A percentile compares a stretch with the other conserved stretches of the same genome.
Conservation (phyloP, 2,888 invertebrate species). For the Pomacea canaliculata region DNA sequence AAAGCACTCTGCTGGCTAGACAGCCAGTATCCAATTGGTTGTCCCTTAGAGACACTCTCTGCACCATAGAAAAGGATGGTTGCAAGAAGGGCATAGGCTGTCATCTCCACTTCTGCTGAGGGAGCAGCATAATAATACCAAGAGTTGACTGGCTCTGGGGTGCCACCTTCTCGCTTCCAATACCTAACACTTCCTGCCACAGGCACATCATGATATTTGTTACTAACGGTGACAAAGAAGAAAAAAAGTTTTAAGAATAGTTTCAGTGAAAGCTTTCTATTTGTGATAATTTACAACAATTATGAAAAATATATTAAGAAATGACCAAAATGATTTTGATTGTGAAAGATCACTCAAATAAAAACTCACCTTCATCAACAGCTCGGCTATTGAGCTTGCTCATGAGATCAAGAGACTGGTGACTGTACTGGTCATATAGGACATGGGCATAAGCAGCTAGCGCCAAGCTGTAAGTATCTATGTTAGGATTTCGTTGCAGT, state of each 20-base stretch:
- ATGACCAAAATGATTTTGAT: background rate
- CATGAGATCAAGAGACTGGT: constrained; percentile 34
- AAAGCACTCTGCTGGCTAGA: constrained; percentile 80
- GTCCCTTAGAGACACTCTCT: constrained; percentile 63
- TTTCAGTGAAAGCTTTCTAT: no score
- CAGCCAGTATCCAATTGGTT: constrained; percentile 81
- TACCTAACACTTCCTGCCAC: constrained; percentile 77
- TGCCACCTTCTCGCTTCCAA: constrained; percentile 75
- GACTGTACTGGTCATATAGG: constrained; percentile 37
- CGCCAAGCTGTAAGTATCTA: constrained; percentile 59
- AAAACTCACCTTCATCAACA: constrained; percentile 32
- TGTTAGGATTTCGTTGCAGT: constrained; percentile 37
- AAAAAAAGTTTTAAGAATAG: background rate
- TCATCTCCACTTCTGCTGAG: constrained; percentile 86
- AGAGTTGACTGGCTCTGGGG: constrained; percentile 35
- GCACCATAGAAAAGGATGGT: constrained; percentile 68
- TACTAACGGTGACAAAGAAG: background rate
- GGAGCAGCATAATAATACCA: constrained; percentile 73
- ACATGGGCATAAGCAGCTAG: constrained; percentile 56
- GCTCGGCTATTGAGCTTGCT: constrained; percentile 36
- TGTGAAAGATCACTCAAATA: background rate
- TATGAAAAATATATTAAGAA: background rate
- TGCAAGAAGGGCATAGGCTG: constrained; percentile 87
- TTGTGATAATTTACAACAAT: no score
- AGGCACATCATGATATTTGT: background rate